These are phyloP conservation scores for Cryptophagus acutangulus DNA, from an alignment of 2,888 invertebrate genomes.

Conservation along the genomic window DNA sequence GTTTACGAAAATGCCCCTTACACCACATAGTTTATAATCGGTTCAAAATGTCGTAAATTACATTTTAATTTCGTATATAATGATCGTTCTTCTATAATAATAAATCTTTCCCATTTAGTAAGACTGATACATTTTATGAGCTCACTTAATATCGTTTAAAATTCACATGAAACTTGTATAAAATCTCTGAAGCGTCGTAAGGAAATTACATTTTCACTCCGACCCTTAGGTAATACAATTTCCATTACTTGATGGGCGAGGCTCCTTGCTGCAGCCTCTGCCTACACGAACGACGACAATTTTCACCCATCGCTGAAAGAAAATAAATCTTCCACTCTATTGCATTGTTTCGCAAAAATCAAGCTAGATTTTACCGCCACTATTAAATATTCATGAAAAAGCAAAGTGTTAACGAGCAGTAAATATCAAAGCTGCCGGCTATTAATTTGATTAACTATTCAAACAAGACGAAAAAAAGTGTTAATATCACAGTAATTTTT, in stretches of 20 bases:
- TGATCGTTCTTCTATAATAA: no score
- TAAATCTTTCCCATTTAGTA: no score
- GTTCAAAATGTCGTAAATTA: no score
- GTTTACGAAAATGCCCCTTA: no score
- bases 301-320: neutral
- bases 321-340: no score
- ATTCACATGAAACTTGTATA: conserved; percentile 30
- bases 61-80: no score
- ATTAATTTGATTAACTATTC: conserved; percentile 3
- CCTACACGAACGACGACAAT: conserved; percentile 14
- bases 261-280: conserved; percentile 26
- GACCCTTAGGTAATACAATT: conserved; percentile 41
- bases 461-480: conserved; percentile 2
- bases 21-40: no score
- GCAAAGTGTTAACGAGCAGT: conserved; percentile 2
- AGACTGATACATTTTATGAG: no score
- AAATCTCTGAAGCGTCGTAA: conserved; percentile 39
- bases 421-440: conserved; percentile 1
- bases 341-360: no score
- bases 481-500: conserved; percentile 3
- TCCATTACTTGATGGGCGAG: conserved; percentile 40
- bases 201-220: conserved; percentile 42
- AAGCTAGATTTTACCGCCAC: no score
- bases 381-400: no score
- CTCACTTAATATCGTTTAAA: conserved; percentile 9